Percentiles rank a stretch among this genome's conserved stretches.
Evolutionary conservation across 1,140 invertebrate genomes (phyloP).

Genomic region (Ips typographus): DNA sequence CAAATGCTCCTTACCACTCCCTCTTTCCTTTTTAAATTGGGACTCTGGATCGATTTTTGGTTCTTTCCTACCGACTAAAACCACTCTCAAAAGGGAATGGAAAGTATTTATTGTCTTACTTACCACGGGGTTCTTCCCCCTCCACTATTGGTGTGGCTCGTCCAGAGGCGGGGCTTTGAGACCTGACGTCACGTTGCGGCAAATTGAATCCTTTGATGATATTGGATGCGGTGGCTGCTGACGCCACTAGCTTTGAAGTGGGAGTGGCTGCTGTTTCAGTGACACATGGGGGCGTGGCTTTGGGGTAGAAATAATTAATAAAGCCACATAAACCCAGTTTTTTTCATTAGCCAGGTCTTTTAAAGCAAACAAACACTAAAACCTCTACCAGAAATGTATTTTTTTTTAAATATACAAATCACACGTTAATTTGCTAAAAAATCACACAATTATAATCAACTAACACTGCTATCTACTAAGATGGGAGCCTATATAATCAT

Average conservation of each 20-base stretch:
- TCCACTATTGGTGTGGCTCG: constrained; percentile 52
- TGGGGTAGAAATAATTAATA: background rate
- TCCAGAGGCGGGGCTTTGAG: constrained; percentile 64
- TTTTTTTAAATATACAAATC: no score
- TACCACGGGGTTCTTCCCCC: constrained; percentile 48
- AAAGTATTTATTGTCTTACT: background rate
- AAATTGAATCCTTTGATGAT: constrained; percentile 55
- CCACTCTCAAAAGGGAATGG: background rate
- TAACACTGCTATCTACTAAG: constrained; percentile 9
- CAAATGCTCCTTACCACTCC: constrained; percentile 77
- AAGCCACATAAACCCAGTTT: no score
- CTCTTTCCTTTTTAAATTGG: constrained; percentile 74
- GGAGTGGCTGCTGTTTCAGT: constrained; percentile 18
- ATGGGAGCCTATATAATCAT: constrained; percentile 50
- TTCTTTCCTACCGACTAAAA: constrained; percentile 50
- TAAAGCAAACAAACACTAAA: background rate
- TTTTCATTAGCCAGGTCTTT: background rate
- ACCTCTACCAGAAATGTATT: no score
- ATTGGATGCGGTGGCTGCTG: constrained; percentile 43
- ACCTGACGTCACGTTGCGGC: constrained; percentile 45
- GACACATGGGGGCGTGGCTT: constrained; percentile 17
- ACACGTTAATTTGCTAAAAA: no score
- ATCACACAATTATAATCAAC: no score
- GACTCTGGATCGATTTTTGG: constrained; percentile 58
- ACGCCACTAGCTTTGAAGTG: constrained; percentile 42